Conservation (phyloP, 2,113 vertebrate genomes). For the Andinoacara biseriatus region DNA sequence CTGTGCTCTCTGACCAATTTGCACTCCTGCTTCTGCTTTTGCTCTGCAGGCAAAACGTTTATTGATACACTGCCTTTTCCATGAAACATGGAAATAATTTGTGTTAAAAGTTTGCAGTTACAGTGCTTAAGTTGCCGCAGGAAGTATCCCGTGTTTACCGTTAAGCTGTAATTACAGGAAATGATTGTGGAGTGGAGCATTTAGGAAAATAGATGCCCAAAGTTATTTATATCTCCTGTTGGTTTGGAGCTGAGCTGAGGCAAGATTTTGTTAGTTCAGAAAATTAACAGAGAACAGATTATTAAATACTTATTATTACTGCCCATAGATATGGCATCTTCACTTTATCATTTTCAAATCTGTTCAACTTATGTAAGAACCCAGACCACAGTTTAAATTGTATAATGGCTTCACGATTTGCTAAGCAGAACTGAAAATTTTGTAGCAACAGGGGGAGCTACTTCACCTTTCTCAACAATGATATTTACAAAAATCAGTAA, state of each 20-base stretch:
- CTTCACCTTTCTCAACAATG: background rate
- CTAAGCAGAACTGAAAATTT: background rate
- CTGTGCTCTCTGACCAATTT: background rate
- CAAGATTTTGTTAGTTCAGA: background rate
- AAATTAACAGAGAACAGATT: background rate
- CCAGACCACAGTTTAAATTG: background rate
- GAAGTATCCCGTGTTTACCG: conserved; percentile 32
- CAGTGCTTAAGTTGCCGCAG: conserved; percentile 13
- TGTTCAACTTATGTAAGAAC: background rate
- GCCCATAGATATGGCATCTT: background rate
- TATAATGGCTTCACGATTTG: background rate
- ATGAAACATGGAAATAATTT: background rate
- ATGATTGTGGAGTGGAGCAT: conserved; percentile 4
- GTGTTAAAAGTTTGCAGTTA: background rate
- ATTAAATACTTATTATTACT: background rate
- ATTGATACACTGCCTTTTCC: background rate
- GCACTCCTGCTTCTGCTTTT: background rate
- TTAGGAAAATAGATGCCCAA: conserved; percentile 28
- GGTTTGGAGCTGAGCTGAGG: background rate
- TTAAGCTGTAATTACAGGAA: conserved; percentile 52
- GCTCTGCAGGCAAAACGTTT: background rate
- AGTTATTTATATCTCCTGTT: conserved; percentile 1
- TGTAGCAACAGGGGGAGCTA: conserved; percentile 55
- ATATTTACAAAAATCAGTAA: background rate
- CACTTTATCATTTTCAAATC: background rate